phyloP scores from a whole-genome alignment of 2,888 invertebrate species.

The Cerceris ruficornis region DNA sequence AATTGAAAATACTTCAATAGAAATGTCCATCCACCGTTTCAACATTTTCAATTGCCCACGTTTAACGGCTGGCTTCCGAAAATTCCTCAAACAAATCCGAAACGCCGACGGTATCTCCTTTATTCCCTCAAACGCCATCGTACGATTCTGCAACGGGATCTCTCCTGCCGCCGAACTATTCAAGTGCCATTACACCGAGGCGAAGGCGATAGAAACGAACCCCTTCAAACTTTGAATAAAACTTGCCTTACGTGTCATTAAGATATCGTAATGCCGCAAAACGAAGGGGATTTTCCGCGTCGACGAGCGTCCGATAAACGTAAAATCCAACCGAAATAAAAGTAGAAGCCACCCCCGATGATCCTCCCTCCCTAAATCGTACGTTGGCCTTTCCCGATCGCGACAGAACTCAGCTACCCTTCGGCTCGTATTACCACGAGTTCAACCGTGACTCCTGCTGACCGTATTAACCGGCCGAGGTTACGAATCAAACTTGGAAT shows the following conservation, averaged over 20 bases:
- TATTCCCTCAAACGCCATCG: neutral
- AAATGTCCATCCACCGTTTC: no score
- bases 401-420: neutral
- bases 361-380: neutral
- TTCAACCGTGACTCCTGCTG: no score
- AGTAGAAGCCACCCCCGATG: slow-evolving; percentile 19
- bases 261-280: slow-evolving; percentile 15
- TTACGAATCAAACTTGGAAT: no score
- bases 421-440: neutral
- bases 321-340: slow-evolving; percentile 35
- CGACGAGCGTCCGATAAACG: slow-evolving; percentile 24
- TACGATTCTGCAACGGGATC: neutral
- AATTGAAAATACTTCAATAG: no score
- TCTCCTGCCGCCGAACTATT: neutral
- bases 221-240: slow-evolving; percentile 4
- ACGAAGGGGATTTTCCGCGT: slow-evolving; percentile 15
- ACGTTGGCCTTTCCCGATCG: neutral
- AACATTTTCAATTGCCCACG: no score
- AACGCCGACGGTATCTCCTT: neutral
- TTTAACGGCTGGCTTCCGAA: neutral
- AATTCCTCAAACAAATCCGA: neutral
- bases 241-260: slow-evolving; percentile 4
- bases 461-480: no score
- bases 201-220: neutral
- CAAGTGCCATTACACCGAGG: neutral